Percentiles rank a stretch among this genome's conserved stretches.
Conservation (phyloP, 2,888 invertebrate genomes). For the Pachydiplax longipennis region DNA sequence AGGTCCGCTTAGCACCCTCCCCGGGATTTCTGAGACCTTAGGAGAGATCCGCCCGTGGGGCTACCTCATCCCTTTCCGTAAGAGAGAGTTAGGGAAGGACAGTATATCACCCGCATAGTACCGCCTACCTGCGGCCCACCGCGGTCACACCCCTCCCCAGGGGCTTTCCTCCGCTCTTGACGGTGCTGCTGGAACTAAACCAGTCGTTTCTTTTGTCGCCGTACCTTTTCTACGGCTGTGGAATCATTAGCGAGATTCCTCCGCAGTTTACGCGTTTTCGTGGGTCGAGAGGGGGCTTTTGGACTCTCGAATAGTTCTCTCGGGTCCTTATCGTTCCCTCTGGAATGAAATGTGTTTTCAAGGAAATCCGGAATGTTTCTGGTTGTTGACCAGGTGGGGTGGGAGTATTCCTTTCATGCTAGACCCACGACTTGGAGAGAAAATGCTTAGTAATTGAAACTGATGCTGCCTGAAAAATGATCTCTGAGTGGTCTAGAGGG, state of each 20-base stretch:
- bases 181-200: neutral
- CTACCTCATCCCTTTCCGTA: neutral
- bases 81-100: neutral
- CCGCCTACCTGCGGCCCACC: neutral
- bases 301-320: neutral
- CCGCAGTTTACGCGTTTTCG: conserved; percentile 1
- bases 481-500: too few species aligned
- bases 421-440: neutral
- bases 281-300: neutral
- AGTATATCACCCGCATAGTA: neutral
- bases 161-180: neutral
- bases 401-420: too few species aligned
- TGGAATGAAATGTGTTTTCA: too few species aligned
- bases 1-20: neutral
- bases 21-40: neutral
- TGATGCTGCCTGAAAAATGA: too few species aligned
- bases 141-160: neutral
- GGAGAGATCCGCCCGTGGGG: neutral
- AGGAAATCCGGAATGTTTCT: too few species aligned
- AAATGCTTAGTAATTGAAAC: too few species aligned
- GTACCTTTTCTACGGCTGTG: neutral
- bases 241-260: conserved; percentile 37
- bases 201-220: neutral
- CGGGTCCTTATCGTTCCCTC: neutral
- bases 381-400: too few species aligned